Conservation (phyloP, 2,797 vertebrate genomes). For the Morus bassanus region DNA sequence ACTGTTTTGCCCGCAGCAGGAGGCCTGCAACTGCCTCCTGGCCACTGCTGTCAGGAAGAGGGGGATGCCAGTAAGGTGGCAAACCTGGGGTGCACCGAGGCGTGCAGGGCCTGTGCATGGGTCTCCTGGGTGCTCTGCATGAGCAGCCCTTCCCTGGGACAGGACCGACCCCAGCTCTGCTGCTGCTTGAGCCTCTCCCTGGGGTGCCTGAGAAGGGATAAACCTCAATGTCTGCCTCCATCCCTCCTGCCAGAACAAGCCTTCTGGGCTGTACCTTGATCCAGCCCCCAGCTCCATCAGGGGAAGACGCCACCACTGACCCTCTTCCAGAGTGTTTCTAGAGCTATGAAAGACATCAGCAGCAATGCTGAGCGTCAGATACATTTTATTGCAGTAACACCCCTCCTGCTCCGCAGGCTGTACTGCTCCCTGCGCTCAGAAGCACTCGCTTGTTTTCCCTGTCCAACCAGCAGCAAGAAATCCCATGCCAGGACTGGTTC, state of each 20-base stretch:
- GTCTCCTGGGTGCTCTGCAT: background rate
- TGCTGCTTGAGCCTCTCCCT: accelerated
- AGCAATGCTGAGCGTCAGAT: background rate
- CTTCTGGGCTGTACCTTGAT: background rate
- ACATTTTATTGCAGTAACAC: background rate
- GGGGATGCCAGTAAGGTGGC: background rate
- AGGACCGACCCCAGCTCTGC: background rate
- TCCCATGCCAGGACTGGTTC: accelerated
- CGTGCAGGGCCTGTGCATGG: accelerated
- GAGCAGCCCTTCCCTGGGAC: background rate
- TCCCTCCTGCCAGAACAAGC: background rate
- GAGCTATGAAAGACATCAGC: background rate
- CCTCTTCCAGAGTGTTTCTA: background rate
- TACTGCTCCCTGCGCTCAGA: accelerated
- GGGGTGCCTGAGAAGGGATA: background rate
- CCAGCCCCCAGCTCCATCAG: accelerated
- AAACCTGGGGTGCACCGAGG: background rate
- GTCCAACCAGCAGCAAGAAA: background rate
- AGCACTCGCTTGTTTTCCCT: accelerated
- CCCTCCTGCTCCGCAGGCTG: background rate
- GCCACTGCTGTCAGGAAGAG: accelerated
- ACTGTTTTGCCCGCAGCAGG: background rate
- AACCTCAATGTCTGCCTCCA: background rate
- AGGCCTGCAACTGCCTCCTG: background rate
- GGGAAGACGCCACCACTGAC: too few species aligned